phyloP scores from a whole-genome alignment of 2,888 invertebrate genomes.

The Nesidiocoris tenuis region DNA sequence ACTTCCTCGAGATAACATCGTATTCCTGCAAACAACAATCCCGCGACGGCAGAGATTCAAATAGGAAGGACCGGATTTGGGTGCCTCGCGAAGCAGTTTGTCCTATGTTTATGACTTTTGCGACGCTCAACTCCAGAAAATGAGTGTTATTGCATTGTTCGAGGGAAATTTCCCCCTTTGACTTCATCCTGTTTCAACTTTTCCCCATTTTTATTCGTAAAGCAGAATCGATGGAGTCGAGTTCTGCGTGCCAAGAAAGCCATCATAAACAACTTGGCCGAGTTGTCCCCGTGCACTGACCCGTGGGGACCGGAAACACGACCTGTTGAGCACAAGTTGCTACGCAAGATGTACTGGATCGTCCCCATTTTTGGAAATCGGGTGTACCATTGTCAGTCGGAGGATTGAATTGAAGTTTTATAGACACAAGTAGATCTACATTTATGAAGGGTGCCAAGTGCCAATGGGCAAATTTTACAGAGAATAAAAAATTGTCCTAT shows the following conservation, averaged over 20 bases:
- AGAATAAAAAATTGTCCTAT: too few relatives aligned
- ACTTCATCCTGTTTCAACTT: background rate
- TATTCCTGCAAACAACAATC: background rate
- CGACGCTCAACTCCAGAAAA: background rate
- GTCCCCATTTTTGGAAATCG: too few relatives aligned
- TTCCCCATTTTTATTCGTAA: background rate
- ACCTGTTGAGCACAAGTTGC: too few relatives aligned
- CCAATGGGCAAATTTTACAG: too few relatives aligned
- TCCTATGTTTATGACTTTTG: background rate
- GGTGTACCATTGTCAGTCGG: too few relatives aligned
- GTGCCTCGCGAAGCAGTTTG: background rate
- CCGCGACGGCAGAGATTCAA: background rate
- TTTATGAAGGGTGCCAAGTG: too few relatives aligned
- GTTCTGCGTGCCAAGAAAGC: background rate
- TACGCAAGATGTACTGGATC: too few relatives aligned
- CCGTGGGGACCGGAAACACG: background rate
- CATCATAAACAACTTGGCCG: background rate
- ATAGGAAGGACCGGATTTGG: background rate
- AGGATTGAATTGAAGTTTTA: too few relatives aligned
- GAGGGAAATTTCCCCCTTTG: background rate
- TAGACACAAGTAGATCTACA: too few relatives aligned
- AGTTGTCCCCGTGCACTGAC: background rate
- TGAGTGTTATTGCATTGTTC: background rate
- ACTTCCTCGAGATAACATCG: background rate
- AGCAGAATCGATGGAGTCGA: background rate